Evolutionary conservation across 2,113 vertebrate genomes (phyloP), one percentile per base, ranked within the genome.

Genomic region (Lasiurus borealis): DNA sequence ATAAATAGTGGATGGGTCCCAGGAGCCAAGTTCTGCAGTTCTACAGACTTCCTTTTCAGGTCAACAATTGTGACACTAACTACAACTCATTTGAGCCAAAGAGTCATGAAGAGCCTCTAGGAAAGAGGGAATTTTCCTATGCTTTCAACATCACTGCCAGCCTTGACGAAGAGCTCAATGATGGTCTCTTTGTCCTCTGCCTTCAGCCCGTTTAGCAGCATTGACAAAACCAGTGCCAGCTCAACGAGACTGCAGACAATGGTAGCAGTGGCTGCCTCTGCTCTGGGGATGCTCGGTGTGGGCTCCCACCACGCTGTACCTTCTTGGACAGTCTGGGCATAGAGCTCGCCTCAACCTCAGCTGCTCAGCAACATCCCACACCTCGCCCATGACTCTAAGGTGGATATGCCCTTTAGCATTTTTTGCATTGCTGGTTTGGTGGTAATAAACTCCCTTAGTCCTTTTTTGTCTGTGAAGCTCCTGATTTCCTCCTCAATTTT

Each of bases 121-220:
- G 99, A 99, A 95, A 99, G 99, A n/a, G 99, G 99, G 57, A 99
- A 99, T 98, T 99, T 99, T 46, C 99, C 99, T 76, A 99, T 99
- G 98, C 99, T 99, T 83, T 99, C 99, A 0, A 99, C 99, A 97
- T 99, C 99, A 11, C 99, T 99, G 94, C 99, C 99, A 89, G 99
- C 99, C 99, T 99, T 99, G 25, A 99, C 99, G 97, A 99, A 99
- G 78, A 99, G 99, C 98, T 99, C 99, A 97, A 99, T 99, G 95
- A 99, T 98, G 88, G 99, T 99, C 87, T 99, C 99, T 97, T 98
- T 98, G 64, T 99, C 98, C 97, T 98, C 98, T 23, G 98, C 98
- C 98, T 99, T 99, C 85, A 99, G 94, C 94, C 99, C 99, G 98
- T 99, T 99, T 95, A 99, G 99, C 85, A 99, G 99, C 86, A 99